Evolutionary conservation across 2,113 vertebrate species (phyloP).

Genomic region (Ammospiza caudacuta): DNA sequence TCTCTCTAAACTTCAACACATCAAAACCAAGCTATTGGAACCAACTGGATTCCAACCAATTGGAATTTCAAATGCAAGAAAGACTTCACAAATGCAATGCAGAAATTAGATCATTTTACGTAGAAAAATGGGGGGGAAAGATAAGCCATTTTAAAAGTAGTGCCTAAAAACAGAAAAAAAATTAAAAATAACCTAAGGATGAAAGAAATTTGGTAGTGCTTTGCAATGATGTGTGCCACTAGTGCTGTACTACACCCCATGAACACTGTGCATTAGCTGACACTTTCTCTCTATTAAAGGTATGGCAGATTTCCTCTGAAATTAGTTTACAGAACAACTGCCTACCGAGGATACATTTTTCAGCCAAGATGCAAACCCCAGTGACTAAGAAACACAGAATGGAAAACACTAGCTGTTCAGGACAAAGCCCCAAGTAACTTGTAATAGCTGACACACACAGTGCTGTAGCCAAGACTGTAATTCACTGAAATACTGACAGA

Average conservation of each 20-base stretch:
- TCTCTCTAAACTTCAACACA: background rate
- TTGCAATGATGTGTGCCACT: background rate
- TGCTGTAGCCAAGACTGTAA: background rate
- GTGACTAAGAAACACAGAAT: background rate
- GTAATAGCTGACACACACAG: background rate
- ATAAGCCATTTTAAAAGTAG: background rate
- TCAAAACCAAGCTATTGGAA: background rate
- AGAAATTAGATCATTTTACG: background rate
- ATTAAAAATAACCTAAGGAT: accelerated
- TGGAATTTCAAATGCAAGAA: background rate
- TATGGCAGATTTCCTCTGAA: background rate
- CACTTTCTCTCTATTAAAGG: background rate
- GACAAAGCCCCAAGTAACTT: background rate
- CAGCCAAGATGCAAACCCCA: background rate
- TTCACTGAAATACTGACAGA: background rate
- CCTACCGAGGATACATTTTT: background rate
- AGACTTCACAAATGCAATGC: background rate
- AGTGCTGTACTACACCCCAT: background rate
- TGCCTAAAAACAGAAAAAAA: background rate
- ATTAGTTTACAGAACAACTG: background rate
- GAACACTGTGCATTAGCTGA: background rate
- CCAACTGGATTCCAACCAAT: too few species aligned
- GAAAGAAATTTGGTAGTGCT: background rate
- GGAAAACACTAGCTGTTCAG: constrained; percentile 1
- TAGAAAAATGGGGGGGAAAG: background rate